Base-by-base conservation (phyloP, 2,113 vertebrate genomes). In the Sprattus sprattus region DNA sequence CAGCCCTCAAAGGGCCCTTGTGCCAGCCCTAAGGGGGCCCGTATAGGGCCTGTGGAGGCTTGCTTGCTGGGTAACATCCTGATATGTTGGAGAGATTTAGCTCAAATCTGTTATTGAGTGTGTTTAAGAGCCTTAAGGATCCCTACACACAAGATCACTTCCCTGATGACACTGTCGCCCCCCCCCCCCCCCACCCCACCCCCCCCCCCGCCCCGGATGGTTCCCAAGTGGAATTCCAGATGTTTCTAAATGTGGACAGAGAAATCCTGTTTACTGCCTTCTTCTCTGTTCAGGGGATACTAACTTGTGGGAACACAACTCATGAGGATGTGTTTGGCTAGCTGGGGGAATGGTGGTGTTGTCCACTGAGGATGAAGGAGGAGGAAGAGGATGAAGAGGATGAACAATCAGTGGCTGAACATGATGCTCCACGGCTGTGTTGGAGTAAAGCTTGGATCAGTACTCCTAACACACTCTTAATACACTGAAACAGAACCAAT, bases 161-260 rank as follows among this genome's bases (percentile, higher is more conserved):
- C 20, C 22, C 54, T 22, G 54, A 60, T 60, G 54, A 60, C 54
- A 60, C 22, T 60, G 54, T 60, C 54, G 20, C 22, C 20, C 18
- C 54, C 54, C 54, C 7, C 11, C 39, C 39, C 18, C 54, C 54
- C 22, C 20, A n/a, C 18, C 54, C 54, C 54, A 7, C 11, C 39
- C 39, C 54, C 54, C 22, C 20, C 18, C 54, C 54, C 54, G 20
- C 11, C 39, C 39, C 18, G 54, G 22, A 22, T 20, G 54, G 22
- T 60, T 60, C 54, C 54, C 54, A 60, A 60, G 54, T 60, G 54
- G 54, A 60, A 60, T 60, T 60, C 54, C 54, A 60, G 54, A 60
- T 60, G 54, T 60, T 60, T 60, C 54, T 60, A 60, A 60, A 60
- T 60, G 18, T 6, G 54, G 20, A 60, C 54, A 60, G 54, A 60